Evolutionary conservation across 2,888 invertebrate genomes (phyloP).

Genomic region (Drosophila silvestris): DNA sequence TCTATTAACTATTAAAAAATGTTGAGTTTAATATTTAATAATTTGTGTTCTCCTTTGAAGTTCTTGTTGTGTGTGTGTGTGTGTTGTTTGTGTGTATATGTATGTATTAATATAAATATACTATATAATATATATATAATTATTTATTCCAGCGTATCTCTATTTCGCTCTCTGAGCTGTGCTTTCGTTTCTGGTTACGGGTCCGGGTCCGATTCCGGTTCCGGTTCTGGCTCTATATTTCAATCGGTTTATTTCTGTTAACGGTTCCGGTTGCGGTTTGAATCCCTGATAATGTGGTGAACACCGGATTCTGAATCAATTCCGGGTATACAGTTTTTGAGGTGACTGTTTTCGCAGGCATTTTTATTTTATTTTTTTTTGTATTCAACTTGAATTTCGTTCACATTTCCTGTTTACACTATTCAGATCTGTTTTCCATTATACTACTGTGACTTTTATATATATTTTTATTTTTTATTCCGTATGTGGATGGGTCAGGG

Average conservation of each 20-base stretch:
- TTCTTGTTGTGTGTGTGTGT: no score
- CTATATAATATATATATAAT: no score
- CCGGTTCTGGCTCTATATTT: neutral
- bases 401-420: neutral
- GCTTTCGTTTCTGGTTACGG: neutral
- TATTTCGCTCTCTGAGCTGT: neutral
- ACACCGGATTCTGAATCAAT: neutral
- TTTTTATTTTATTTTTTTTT: no score
- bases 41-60: no score
- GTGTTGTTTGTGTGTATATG: no score
- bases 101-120: neutral
- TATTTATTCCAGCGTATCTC: neutral
- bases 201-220: neutral
- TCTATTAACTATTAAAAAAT: no score
- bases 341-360: neutral
- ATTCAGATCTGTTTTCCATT: neutral
- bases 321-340: neutral
- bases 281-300: neutral
- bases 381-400: neutral
- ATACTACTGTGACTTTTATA: neutral
- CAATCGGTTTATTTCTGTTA: neutral
- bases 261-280: neutral
- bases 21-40: no score
- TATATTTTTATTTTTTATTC: neutral
- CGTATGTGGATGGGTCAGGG: neutral